A percentile compares a stretch with the other conserved stretches of the same genome.
phyloP scores from a whole-genome alignment of 1,140 invertebrate genomes.

The Bombus pascuorum region DNA sequence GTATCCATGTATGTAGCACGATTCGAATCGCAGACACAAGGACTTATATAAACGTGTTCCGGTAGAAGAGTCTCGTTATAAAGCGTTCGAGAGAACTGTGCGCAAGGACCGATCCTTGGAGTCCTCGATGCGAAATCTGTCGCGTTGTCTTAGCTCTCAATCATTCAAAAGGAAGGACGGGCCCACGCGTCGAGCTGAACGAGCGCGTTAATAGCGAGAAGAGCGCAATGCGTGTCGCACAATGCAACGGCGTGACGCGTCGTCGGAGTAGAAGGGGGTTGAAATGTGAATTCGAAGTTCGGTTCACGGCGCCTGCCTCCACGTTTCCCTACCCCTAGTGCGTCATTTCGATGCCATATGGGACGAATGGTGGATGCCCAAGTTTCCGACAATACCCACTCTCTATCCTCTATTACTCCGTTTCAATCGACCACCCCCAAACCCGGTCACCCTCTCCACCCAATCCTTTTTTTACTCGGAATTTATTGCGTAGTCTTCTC shows the following conservation, averaged over 20 bases:
- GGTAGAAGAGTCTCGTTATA: slow-evolving; percentile 18
- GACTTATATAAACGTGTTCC: background rate
- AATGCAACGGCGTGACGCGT: slow-evolving; percentile 57
- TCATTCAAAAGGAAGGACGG: slow-evolving; percentile 62
- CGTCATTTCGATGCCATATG: slow-evolving; percentile 72
- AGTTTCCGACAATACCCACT: slow-evolving; percentile 63
- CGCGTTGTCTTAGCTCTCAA: slow-evolving; percentile 66
- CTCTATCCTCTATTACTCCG: slow-evolving; percentile 41
- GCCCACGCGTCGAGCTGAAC: slow-evolving; percentile 44
- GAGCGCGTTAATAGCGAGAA: slow-evolving; percentile 60
- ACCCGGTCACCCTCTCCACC: too few relatives aligned
- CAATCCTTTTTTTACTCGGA: slow-evolving; percentile 26
- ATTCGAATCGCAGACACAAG: background rate
- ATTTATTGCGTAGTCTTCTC: slow-evolving; percentile 39
- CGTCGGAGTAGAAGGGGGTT: slow-evolving; percentile 6
- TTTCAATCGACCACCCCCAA: slow-evolving; percentile 40
- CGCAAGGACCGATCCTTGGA: slow-evolving; percentile 43
- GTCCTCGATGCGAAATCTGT: slow-evolving; percentile 52
- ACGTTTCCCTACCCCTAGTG: slow-evolving; percentile 45
- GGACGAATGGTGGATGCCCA: slow-evolving; percentile 54
- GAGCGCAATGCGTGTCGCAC: slow-evolving; percentile 60
- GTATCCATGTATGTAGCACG: background rate
- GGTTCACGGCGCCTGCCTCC: slow-evolving; percentile 30
- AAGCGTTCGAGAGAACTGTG: slow-evolving; percentile 1
- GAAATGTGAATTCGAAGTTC: slow-evolving; percentile 47